Evolutionary conservation across 2,888 invertebrate species (phyloP).

Genomic region (Xanthorhoe designata): DNA sequence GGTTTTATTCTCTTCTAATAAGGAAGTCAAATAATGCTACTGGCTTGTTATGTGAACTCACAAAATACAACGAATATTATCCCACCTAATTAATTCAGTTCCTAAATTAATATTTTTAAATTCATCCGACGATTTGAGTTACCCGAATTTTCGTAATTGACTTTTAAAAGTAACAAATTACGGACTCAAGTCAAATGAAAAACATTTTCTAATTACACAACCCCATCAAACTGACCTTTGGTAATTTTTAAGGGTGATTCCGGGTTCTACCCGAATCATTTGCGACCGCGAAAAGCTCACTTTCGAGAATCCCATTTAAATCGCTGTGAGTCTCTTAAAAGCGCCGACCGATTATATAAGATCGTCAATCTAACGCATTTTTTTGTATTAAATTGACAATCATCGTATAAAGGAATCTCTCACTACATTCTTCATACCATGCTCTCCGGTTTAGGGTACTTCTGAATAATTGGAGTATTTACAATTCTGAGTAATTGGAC

Average conservation of each 20-base stretch:
- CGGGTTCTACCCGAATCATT: conserved; percentile 39
- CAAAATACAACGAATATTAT: too few species aligned
- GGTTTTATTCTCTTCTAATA: too few species aligned
- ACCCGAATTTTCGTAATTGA: not conserved
- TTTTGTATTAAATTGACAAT: too few species aligned
- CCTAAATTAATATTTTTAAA: not conserved
- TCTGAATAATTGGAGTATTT: too few species aligned
- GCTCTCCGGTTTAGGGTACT: too few species aligned
- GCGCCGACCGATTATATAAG: not conserved
- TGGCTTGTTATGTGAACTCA: too few species aligned
- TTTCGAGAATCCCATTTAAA: conserved; percentile 59
- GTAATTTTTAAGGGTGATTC: conserved; percentile 42
- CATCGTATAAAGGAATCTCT: too few species aligned
- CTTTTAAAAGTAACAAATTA: not conserved
- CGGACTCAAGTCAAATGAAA: conserved; percentile 14
- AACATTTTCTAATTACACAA: conserved; percentile 26
- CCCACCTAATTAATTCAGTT: too few species aligned
- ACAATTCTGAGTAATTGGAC: too few species aligned
- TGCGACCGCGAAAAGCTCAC: conserved; percentile 57
- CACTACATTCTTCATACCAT: too few species aligned
- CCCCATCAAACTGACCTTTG: conserved; percentile 22
- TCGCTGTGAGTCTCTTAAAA: conserved; percentile 37
- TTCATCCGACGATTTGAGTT: not conserved
- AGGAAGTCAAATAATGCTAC: too few species aligned
- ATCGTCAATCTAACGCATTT: not conserved